phyloP scores from a whole-genome alignment of 2,888 invertebrate species.

The Philonicus albiceps region DNA sequence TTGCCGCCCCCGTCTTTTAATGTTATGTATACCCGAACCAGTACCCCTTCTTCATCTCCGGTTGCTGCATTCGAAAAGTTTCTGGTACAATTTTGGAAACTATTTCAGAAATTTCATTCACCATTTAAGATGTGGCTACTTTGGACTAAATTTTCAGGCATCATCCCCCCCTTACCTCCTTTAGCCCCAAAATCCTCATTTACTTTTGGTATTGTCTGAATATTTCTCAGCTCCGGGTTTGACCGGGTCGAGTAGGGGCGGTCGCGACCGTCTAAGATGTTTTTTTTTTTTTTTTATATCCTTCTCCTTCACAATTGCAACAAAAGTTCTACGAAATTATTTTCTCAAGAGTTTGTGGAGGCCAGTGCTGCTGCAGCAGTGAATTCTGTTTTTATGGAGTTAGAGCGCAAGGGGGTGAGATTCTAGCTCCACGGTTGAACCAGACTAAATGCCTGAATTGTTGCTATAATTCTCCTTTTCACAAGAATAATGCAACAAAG shows the following conservation, averaged over 20 bases:
- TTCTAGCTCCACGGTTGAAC: not conserved
- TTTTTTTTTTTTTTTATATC: no score
- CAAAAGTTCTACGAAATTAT: not conserved
- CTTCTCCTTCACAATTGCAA: not conserved
- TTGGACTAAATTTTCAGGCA: not conserved
- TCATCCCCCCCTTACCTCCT: not conserved
- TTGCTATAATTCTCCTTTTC: not conserved
- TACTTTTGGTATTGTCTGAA: not conserved
- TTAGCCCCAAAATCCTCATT: not conserved
- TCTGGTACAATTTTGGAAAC: constrained; percentile 14
- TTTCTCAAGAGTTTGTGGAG: not conserved
- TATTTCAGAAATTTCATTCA: constrained; percentile 29
- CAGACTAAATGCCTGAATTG: not conserved
- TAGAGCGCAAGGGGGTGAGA: not conserved
- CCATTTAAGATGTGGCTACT: constrained; percentile 38
- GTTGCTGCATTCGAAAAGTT: constrained; percentile 7
- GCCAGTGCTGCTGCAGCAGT: not conserved
- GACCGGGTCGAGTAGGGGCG: not conserved
- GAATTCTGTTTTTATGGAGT: not conserved
- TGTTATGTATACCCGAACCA: not conserved
- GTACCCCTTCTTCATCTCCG: not conserved
- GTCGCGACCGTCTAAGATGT: not conserved
- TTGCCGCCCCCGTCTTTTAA: not conserved
- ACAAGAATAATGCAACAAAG: not conserved
- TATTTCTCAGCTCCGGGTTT: not conserved